Conservation (phyloP, 35 echinoderm and acorn worm genomes). For the Strongylocentrotus purpuratus region DNA sequence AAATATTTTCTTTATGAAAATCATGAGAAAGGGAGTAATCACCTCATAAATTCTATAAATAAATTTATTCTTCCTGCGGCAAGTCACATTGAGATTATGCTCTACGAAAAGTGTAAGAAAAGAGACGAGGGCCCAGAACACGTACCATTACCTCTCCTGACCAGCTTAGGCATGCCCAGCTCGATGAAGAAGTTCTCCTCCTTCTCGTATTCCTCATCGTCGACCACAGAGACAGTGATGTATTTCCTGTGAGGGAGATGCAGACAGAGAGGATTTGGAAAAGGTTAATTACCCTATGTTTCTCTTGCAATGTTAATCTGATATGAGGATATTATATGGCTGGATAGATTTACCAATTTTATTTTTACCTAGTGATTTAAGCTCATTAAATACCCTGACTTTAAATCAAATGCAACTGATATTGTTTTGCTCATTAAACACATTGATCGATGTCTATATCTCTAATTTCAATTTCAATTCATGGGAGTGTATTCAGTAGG, state of each 20-base stretch:
- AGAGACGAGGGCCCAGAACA: slow-evolving; percentile 38
- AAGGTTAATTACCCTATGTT: not conserved
- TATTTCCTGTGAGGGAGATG: slow-evolving; percentile 76
- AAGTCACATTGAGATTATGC: not conserved
- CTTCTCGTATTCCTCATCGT: slow-evolving; percentile 99
- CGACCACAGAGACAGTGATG: slow-evolving; percentile 85
- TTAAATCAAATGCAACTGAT: not conserved
- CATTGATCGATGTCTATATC: not conserved
- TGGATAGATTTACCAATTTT: not conserved
- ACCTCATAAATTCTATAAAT: no score
- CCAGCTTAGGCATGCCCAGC: slow-evolving; percentile 68
- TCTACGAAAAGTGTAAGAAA: slow-evolving; percentile 40
- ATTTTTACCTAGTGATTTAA: no score
- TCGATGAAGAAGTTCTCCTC: slow-evolving; percentile 95
- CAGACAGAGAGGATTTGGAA: slow-evolving; percentile 5
- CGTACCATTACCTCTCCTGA: slow-evolving; percentile 78
- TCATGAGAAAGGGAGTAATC: no score
- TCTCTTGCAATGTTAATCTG: not conserved
- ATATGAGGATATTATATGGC: not conserved
- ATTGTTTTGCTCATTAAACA: not conserved
- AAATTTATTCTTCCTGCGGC: not conserved
- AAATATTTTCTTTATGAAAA: no score
- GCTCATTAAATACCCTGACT: not conserved
- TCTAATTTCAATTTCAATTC: not conserved
- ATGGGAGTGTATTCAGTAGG: not conserved